These are phyloP conservation scores for Nasonia longicornis DNA, from an alignment of 1,140 invertebrate genomes.

Conservation along the genomic window DNA sequence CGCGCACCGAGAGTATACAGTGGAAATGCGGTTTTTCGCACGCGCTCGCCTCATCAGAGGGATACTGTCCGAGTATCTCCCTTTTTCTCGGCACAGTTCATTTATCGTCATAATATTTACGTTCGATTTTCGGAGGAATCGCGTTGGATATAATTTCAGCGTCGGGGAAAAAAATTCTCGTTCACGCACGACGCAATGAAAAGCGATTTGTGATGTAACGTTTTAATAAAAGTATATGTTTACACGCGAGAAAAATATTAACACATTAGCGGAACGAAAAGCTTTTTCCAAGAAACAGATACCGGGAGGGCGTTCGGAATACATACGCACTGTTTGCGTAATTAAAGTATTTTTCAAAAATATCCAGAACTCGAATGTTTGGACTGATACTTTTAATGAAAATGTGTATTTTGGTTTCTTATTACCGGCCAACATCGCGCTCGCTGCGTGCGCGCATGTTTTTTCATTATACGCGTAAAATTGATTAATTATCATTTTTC, in stretches of 20 bases:
- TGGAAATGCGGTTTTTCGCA: slow-evolving; percentile 24
- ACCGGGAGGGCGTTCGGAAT: neutral
- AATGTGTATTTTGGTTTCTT: neutral
- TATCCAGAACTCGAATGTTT: neutral
- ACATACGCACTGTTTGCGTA: neutral
- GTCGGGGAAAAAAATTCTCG: neutral
- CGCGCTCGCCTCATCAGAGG: neutral
- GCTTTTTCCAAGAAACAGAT: neutral
- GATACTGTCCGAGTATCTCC: neutral
- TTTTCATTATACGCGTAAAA: neutral
- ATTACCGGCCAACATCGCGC: neutral
- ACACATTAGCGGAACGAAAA: neutral
- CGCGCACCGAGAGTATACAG: neutral
- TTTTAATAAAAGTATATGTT: neutral
- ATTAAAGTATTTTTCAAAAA: neutral
- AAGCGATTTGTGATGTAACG: too few relatives aligned
- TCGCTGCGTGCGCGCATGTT: neutral
- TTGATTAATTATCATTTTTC: neutral
- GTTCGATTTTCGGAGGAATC: neutral
- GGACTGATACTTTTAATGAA: neutral
- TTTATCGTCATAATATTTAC: neutral
- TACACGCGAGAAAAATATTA: neutral
- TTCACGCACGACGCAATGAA: too few relatives aligned
- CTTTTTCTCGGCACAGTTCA: neutral
- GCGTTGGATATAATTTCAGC: neutral